Conservation (phyloP, 53 echinoderm and acorn worm genomes). For the Glandiceps talaboti region DNA sequence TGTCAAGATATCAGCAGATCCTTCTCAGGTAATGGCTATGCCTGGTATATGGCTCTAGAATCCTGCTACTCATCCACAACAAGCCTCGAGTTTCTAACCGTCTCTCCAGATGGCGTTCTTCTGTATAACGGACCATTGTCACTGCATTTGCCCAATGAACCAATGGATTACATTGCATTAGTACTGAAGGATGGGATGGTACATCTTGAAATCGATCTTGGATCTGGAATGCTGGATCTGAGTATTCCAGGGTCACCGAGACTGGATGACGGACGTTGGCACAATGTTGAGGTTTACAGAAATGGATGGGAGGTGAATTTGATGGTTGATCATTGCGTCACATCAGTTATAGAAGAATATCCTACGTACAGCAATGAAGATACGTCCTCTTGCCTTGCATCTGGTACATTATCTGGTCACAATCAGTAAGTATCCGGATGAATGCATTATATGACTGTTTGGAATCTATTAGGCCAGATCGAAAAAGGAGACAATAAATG, state of each 20-base stretch:
- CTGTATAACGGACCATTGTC: constrained; percentile 90
- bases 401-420: constrained; percentile 34
- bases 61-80: constrained; percentile 72
- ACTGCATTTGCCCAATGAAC: constrained; percentile 8
- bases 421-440: constrained; percentile 76
- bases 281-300: constrained; percentile 68
- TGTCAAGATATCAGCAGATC: constrained; percentile 88
- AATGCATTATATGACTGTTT: too few relatives aligned
- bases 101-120: constrained; percentile 34
- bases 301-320: constrained; percentile 77
- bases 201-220: constrained; percentile 56
- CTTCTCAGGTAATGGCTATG: constrained; percentile 51
- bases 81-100: constrained; percentile 85
- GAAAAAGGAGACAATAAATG: too few relatives aligned
- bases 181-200: constrained; percentile 46
- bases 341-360: constrained; percentile 32
- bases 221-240: constrained; percentile 42
- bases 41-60: constrained; percentile 58
- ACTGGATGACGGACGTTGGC: constrained; percentile 64
- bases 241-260: constrained; percentile 14
- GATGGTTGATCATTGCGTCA: constrained; percentile 67
- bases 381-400: constrained; percentile 18
- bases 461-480: too few relatives aligned
- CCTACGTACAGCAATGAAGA: constrained; percentile 29
- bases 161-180: constrained; percentile 62